These are phyloP conservation scores for Brachyrhaphis roseni DNA, from an alignment of 2,797 vertebrate genomes.

Conservation along the genomic window DNA sequence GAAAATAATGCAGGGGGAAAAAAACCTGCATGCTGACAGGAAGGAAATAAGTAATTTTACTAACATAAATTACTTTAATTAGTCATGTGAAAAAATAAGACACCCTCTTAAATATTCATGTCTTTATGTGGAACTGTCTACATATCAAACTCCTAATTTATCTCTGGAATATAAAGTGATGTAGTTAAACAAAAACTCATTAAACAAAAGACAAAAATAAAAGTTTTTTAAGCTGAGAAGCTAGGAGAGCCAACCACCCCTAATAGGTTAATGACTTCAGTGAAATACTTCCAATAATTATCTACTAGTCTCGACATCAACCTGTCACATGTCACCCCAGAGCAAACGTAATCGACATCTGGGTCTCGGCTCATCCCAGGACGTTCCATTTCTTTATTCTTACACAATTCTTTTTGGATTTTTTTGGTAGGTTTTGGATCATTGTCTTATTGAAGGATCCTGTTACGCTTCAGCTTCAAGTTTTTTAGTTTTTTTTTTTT, in stretches of 20 bases:
- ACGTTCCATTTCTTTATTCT: too few relatives aligned
- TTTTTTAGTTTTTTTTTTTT: too few relatives aligned
- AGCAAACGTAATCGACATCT: too few relatives aligned
- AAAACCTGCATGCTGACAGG: neutral
- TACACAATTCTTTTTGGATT: too few relatives aligned
- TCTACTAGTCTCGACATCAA: neutral
- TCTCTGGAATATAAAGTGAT: neutral
- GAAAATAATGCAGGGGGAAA: neutral
- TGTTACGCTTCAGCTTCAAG: neutral
- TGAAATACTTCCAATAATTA: neutral
- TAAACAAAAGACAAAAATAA: neutral
- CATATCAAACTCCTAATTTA: neutral
- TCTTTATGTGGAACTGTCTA: neutral
- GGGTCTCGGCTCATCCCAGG: too few relatives aligned
- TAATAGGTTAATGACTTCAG: neutral
- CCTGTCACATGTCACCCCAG: neutral
- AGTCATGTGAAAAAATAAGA: neutral
- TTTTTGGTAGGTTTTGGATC: too few relatives aligned
- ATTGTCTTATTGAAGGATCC: too few relatives aligned
- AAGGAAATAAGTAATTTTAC: neutral
- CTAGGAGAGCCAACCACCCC: too few relatives aligned
- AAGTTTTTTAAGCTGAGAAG: neutral
- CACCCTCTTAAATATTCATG: neutral
- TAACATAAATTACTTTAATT: neutral
- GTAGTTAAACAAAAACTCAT: neutral